Evolutionary conservation across 2,113 vertebrate species (phyloP).

Genomic region (Pseudopodoces humilis): DNA sequence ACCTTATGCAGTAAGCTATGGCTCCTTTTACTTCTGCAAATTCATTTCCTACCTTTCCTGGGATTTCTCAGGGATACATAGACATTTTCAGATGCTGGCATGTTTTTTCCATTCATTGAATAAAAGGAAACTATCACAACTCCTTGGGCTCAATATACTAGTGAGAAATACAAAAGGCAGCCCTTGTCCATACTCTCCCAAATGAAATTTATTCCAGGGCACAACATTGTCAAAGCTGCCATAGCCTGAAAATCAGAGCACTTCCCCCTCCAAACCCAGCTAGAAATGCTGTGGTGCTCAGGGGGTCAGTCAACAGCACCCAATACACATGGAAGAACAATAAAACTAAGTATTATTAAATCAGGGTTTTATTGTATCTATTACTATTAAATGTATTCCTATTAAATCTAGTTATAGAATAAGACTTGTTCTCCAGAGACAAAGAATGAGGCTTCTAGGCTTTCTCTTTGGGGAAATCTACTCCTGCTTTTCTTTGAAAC

Average conservation of each 20-base stretch:
- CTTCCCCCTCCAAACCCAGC: background rate
- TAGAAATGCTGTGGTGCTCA: background rate
- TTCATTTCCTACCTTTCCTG: slow-evolving; percentile 66
- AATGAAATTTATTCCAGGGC: slow-evolving; percentile 74
- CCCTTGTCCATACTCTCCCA: slow-evolving; percentile 74
- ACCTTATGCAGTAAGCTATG: background rate
- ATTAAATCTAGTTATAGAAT: slow-evolving; percentile 8
- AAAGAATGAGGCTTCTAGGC: slow-evolving; percentile 14
- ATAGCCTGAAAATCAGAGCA: slow-evolving; percentile 31
- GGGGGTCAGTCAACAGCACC: background rate
- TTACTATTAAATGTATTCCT: slow-evolving; percentile 18
- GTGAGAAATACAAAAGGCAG: slow-evolving; percentile 69
- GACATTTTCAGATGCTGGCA: slow-evolving; percentile 63
- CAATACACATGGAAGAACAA: background rate
- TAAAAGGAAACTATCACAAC: slow-evolving; percentile 73
- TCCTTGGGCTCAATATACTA: slow-evolving; percentile 35
- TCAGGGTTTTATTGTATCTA: slow-evolving; percentile 10
- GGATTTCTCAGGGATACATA: slow-evolving; percentile 54
- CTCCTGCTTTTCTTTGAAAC: slow-evolving; percentile 31
- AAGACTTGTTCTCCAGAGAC: slow-evolving; percentile 32
- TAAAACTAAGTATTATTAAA: slow-evolving; percentile 13
- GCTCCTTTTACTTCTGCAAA: background rate
- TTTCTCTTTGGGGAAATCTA: slow-evolving; percentile 32
- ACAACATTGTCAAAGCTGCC: slow-evolving; percentile 52
- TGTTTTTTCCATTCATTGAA: slow-evolving; percentile 69